Base-by-base conservation (phyloP, 2,888 invertebrate species). In the Caenorhabditis virilis region DNA sequence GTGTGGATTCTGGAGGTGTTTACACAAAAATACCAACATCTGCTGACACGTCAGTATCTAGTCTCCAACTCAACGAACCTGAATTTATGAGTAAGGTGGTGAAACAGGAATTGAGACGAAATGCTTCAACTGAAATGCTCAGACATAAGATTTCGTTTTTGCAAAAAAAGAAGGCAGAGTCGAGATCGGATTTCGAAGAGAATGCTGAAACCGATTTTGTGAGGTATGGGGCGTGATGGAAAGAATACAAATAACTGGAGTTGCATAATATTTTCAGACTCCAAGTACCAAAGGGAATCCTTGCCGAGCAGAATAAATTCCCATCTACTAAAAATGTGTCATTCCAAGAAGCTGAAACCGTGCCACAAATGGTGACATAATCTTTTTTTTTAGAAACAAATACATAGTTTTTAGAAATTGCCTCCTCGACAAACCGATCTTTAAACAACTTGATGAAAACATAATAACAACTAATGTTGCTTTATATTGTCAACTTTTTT, bases 91-190 rank as follows among this genome's bases (percentile, higher is more conserved):
- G 57, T 35, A 45, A 57, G 35, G 57, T 63, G 33, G 63, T 63
- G 36, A 57, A 63, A 41, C 52, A 63, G 35, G 63, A 63, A 18
- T 45, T 63, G 53, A 43, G 57, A 57, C 20, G 63, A 30, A 63
- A 63, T 41, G 63, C 63, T 26, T 63, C 63, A 15, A 57, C 55
- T 47, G 63, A 63, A 43, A 48, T 63, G 53, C 36, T 63, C 41
- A 57, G 50, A 36, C 57, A 63, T 26, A 63, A 57, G 35, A 63
- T 63, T 38, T 63, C 63, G 43, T 63, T 63, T 23, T 26, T 63
- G 46, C 63, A 63, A 57, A 63, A 63, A 41, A 63, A 63, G 41
- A 63, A 63, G 41, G 57, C 56, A 35, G 63, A 63, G 49, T 48
- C 63, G 22, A 26, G 43, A 23, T 22, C 43, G 4, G 43, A 45